Evolutionary conservation across 2,797 vertebrate species (phyloP).

Genomic region (Helicolenus hilgendorfi): DNA sequence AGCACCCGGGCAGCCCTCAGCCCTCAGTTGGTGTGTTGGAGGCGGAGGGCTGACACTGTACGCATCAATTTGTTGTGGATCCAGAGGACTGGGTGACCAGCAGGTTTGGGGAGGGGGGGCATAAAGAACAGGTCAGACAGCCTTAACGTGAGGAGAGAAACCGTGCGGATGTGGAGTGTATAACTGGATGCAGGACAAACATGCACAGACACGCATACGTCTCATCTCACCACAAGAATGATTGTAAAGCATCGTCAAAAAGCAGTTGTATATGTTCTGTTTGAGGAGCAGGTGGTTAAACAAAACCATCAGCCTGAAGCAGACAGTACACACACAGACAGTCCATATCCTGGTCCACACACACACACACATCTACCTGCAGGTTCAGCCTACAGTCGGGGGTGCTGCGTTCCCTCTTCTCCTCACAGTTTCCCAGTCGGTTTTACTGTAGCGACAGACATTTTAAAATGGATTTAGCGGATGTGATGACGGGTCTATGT

Average conservation of each 20-base stretch:
- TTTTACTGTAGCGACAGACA: neutral
- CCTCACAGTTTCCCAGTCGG: neutral
- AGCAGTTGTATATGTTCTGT: slow-evolving; percentile 67
- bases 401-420: neutral
- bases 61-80: slow-evolving; percentile 21
- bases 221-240: slow-evolving; percentile 64
- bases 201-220: slow-evolving; percentile 8
- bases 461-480: neutral
- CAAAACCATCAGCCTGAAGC: slow-evolving; percentile 31
- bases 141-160: slow-evolving; percentile 10
- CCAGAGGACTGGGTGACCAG: slow-evolving; percentile 6
- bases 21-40: neutral
- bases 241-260: slow-evolving; percentile 77
- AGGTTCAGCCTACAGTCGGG: neutral
- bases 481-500: slow-evolving; percentile 20
- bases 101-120: neutral
- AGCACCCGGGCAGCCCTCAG: neutral
- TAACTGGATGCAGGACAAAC: slow-evolving; percentile 33
- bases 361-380: neutral
- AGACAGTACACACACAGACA: neutral
- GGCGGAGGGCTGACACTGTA: neutral
- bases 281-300: neutral
- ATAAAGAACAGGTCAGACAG: slow-evolving; percentile 13
- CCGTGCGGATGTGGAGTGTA: slow-evolving; percentile 38
- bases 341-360: neutral